Base-by-base conservation (phyloP, 2,797 vertebrate species). In the Spinus olivaceus region DNA sequence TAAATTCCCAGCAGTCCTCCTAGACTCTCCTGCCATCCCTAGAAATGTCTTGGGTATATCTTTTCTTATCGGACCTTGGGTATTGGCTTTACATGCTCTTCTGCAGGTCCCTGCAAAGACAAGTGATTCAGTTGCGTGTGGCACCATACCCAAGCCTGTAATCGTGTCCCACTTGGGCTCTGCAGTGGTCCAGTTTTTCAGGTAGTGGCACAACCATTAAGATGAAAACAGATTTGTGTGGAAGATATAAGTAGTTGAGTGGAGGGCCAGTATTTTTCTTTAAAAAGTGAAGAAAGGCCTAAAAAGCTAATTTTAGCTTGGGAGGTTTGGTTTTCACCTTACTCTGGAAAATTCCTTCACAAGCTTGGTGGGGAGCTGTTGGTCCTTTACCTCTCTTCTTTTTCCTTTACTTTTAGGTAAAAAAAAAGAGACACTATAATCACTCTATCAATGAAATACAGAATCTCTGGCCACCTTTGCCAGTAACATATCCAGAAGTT, bases 101-200 rank as follows among this genome's bases (percentile, higher is more conserved):
- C 46, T 81, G 13, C 41, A 56, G 30, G 18, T 54, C 4, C 10
- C 25, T 84, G 42, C 10, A 20, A 90, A 83, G 37, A 19, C 7
- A 20, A 24, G 4, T 0, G 3, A 42, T 47, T 85, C 8, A 2
- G 2, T 10, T 47, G 9, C 22, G 15, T 76, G 56, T 1, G 1
- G 30, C 16, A 35, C 35, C 8, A 0, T 41, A n/a, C 15, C 33
- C 46, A 59, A 72, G 46, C 30, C 41, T 28, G 24, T 64, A 50
- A 25, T 10, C 86, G 8, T 82, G 64, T 67, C 24, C 35, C 17
- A 1, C 71, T 65, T 10, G 3, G 27, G 50, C 13, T 91, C 47
- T 50, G 21, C 69, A 54, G 4, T 35, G 8, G 39, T 63, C 37
- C 47, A 47, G 28, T 21, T 69, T 77, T 71, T 67, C 41, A 72